Evolutionary conservation across 2,797 vertebrate species (phyloP), one percentile per base, ranked within the genome.

Genomic region (Tympanoctomys barrerae): DNA sequence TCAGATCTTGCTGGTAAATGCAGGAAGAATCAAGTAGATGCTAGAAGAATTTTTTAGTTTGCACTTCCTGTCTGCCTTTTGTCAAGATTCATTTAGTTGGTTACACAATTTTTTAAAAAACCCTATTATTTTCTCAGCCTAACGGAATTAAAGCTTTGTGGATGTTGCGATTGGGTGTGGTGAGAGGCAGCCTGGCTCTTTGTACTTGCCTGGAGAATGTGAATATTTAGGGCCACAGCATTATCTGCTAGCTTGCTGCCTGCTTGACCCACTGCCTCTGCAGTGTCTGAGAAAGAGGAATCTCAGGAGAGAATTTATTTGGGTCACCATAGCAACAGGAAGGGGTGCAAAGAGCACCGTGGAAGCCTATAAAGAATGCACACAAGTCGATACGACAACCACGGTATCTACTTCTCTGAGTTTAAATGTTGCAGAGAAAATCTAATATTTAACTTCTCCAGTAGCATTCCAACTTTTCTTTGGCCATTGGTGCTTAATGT

Each of bases 371-470:
- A 87, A 95, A 96, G 95, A 96, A 94, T 85, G 94, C 97, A 95
- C 70, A 92, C 91, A 80, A 97, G 96, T 90, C 61, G 81, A 90
- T 92, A 83, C 97, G 93, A 97, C 97, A 97, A 87, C 95, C 86
- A 31, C 73, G 96, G 95, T 93, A 97, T 89, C 94, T 91, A 42
- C 49, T 89, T 96, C 83, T 93, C 46, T 94, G 96, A 97, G 97
- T 97, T 97, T 94, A 97, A 92, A 96, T 97, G 93, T 93, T 98
- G 97, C 98, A 96, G 96, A 64, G 97, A 94, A 97, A 94, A 95
- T 98, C 97, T 98, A 98, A 98, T 87, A 94, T 98, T 98, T 3
- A 33, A 95, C 97, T 98, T 98, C 95, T 93, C 86, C 96, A 94
- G 91, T 97, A 95, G 96, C 95, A 93, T 97, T 97, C 96, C 97